Evolutionary conservation across 2,888 invertebrate species (phyloP).

Genomic region (Autographa pulchrina): DNA sequence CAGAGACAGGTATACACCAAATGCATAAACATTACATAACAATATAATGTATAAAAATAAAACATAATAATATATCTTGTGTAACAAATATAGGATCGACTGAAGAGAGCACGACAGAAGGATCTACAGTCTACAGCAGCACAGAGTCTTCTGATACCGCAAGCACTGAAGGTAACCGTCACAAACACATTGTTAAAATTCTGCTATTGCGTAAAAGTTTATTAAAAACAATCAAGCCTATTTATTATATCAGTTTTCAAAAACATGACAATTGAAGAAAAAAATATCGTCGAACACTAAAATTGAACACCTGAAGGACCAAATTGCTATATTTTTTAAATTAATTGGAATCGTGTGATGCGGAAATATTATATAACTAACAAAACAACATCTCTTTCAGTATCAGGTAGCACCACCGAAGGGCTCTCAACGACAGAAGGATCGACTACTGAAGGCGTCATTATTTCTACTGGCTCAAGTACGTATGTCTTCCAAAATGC

Average conservation of each 20-base stretch:
- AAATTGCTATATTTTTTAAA: too few relatives aligned
- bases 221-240: too few relatives aligned
- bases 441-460: slow-evolving; percentile 33
- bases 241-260: too few relatives aligned
- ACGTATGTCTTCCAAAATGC: slow-evolving; percentile 13
- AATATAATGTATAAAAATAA: too few relatives aligned
- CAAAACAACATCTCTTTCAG: slow-evolving; percentile 19
- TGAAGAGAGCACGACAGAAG: slow-evolving; percentile 10
- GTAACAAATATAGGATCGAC: background rate
- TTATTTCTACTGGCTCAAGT: slow-evolving; percentile 38
- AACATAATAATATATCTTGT: too few relatives aligned
- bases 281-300: too few relatives aligned
- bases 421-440: slow-evolving; percentile 42
- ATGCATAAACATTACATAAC: too few relatives aligned
- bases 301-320: too few relatives aligned
- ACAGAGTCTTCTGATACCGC: slow-evolving; percentile 21
- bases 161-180: slow-evolving; percentile 38
- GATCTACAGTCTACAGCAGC: slow-evolving; percentile 28
- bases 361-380: too few relatives aligned
- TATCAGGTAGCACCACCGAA: slow-evolving; percentile 25
- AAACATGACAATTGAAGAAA: too few relatives aligned
- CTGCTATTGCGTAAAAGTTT: too few relatives aligned
- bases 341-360: background rate
- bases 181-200: background rate
- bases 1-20: background rate